A percentile compares a stretch with the other conserved stretches of the same genome.
Conservation (phyloP, 35 echinoderm and acorn worm genomes). For the Nesometra sesokonis region DNA sequence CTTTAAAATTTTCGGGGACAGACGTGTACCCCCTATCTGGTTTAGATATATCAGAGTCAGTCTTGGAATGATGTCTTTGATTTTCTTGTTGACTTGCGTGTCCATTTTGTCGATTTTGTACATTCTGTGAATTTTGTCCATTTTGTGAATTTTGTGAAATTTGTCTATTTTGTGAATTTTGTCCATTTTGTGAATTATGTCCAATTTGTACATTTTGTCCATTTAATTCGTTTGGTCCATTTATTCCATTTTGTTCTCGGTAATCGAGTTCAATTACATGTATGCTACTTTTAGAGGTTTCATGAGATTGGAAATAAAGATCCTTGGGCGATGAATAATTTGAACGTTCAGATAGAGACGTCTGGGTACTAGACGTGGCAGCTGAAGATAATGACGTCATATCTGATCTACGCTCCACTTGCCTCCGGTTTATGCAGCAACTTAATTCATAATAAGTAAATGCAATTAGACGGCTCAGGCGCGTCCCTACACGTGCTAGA, state of each 20-base stretch:
- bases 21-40: background rate
- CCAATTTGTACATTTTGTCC: no score
- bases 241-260: background rate
- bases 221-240: no score
- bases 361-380: background rate
- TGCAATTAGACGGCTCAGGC: background rate
- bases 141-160: no score
- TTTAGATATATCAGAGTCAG: background rate
- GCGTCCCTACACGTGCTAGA: background rate
- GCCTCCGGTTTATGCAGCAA: background rate
- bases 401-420: background rate
- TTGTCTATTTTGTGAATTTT: no score
- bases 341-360: background rate
- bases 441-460: background rate
- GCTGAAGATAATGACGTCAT: background rate
- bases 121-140: no score
- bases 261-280: background rate
- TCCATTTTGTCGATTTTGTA: background rate
- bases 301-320: background rate
- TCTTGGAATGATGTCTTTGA: background rate
- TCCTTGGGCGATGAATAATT: background rate
- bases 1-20: background rate
- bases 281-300: background rate
- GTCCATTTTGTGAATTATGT: no score
- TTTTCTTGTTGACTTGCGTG: background rate